A percentile compares a stretch with the other conserved stretches of the same genome.
Conservation (phyloP, 2,797 vertebrate species). For the Sebastes hubbsi region DNA sequence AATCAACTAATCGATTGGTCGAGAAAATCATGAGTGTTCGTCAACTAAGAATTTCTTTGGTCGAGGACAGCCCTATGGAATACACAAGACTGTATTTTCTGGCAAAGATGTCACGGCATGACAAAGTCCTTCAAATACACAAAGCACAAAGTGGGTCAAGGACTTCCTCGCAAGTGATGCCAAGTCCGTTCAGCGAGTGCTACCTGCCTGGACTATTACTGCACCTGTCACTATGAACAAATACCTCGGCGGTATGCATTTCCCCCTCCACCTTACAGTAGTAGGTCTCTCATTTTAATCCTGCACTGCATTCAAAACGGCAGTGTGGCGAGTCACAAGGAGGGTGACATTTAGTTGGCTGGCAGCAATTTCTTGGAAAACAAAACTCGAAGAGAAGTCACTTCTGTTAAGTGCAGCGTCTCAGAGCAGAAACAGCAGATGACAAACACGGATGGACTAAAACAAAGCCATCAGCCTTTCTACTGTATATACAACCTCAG, state of each 20-base stretch:
- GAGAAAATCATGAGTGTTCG: too few relatives aligned
- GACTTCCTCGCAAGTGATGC: slow-evolving; percentile 55
- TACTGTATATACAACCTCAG: neutral
- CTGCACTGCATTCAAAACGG: slow-evolving; percentile 14
- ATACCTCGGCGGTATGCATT: slow-evolving; percentile 11
- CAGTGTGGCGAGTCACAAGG: slow-evolving; percentile 17
- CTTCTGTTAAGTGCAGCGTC: slow-evolving; percentile 15
- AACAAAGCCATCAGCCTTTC: slow-evolving; percentile 1
- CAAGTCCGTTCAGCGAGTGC: slow-evolving; percentile 29
- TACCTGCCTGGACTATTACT: slow-evolving; percentile 50
- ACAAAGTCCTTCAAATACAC: slow-evolving; percentile 50
- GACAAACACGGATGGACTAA: slow-evolving; percentile 6
- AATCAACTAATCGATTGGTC: too few relatives aligned
- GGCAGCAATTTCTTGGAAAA: slow-evolving; percentile 57
- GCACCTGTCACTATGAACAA: slow-evolving; percentile 43
- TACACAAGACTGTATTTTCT: neutral
- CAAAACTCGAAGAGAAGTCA: slow-evolving; percentile 25
- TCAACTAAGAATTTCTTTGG: too few relatives aligned
- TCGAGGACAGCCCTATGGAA: neutral
- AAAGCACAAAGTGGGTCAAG: slow-evolving; percentile 72
- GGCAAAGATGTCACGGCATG: slow-evolving; percentile 18
- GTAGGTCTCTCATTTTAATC: neutral
- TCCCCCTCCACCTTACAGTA: neutral
- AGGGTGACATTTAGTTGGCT: slow-evolving; percentile 43
- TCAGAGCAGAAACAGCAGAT: slow-evolving; percentile 5